Base-by-base conservation (phyloP, 2,113 vertebrate species). In the Sturnira hondurensis region DNA sequence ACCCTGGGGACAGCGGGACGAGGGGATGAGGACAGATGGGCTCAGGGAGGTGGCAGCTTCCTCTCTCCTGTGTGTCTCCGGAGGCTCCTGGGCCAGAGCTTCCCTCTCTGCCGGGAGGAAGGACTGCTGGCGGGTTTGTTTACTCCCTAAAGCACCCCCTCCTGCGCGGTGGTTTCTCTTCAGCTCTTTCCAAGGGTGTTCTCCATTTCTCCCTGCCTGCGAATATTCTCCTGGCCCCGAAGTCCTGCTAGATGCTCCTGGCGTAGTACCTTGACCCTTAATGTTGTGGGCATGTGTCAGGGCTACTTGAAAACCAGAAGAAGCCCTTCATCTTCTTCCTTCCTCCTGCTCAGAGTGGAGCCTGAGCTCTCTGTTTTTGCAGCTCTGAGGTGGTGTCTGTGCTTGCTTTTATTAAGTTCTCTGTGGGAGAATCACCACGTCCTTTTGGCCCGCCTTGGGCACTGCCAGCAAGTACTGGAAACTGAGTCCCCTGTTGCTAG, bases 111-210 rank as follows among this genome's bases (percentile, higher is more conserved):
- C 77, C 67, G 89, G 80, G 71, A 90, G 77, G 76, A 93, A 83
- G 71, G 89, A 33, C 73, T 74, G 85, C 74, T 82, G 86, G 86
- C 95, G 84, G 89, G 82, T 96, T 89, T 95, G 94, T 94, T 94
- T 90, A 88, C 92, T 92, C 77, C 88, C 1, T 0, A 45, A 56
- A 95, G 91, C 89, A 87, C 41, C 91, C 89, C 36, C 74, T 78
- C 74, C 47, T 61, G 65, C 61, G 50, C 2, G n/a, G 63, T 87
- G 97, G 77, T 74, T 93, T 94, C 88, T 67, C 83, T 83, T 93
- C 52, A 31, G 76, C 36, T 92, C 80, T 87, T 86, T 88, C 77
- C 77, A 54, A 85, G 77, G 24, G 17, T 73, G 76, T 15, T 61
- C 87, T 87, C 56, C 19, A 0, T 82, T 28, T 86, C 76, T 92